Conservation (phyloP, 1,140 invertebrate genomes). For the Bathynomus jamesi region DNA sequence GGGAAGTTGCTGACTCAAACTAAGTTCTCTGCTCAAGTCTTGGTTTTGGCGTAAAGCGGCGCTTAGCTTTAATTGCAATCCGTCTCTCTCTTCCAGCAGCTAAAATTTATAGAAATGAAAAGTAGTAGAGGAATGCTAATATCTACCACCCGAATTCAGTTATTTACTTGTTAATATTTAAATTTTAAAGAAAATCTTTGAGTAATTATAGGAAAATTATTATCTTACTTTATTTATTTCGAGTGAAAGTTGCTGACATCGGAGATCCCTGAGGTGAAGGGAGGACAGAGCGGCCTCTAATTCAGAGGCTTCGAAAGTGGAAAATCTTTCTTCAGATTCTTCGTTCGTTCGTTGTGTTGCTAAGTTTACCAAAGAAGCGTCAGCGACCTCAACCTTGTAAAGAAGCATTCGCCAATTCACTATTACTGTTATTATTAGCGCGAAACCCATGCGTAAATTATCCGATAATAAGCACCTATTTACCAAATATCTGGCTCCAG, state of each 20-base stretch:
- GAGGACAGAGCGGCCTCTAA: constrained; percentile 74
- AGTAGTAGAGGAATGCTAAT: not conserved
- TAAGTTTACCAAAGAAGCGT: constrained; percentile 25
- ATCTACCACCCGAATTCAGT: not conserved
- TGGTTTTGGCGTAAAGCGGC: constrained; percentile 66
- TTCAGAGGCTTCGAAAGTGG: constrained; percentile 45
- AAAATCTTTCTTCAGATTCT: constrained; percentile 11
- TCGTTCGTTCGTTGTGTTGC: constrained; percentile 3
- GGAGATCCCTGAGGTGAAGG: constrained; percentile 75
- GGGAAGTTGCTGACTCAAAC: not conserved
- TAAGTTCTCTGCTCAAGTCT: constrained; percentile 40
- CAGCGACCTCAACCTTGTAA: constrained; percentile 28
- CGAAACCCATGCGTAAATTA: no score
- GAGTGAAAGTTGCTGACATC: constrained; percentile 78
- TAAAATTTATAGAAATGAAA: constrained; percentile 30
- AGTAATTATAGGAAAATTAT: no score
- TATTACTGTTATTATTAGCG: no score
- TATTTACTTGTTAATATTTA: not conserved
- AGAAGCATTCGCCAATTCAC: not conserved
- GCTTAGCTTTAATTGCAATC: constrained; percentile 67
- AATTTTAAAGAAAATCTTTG: not conserved
- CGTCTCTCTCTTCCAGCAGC: constrained; percentile 73
- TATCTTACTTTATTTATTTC: constrained; percentile 60
- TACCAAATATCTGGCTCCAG: no score
- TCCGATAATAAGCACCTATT: no score